Percentiles rank a stretch among this genome's conserved stretches.
Evolutionary conservation across 2,797 vertebrate species (phyloP).

Genomic region (Gymnoscopelus braueri): DNA sequence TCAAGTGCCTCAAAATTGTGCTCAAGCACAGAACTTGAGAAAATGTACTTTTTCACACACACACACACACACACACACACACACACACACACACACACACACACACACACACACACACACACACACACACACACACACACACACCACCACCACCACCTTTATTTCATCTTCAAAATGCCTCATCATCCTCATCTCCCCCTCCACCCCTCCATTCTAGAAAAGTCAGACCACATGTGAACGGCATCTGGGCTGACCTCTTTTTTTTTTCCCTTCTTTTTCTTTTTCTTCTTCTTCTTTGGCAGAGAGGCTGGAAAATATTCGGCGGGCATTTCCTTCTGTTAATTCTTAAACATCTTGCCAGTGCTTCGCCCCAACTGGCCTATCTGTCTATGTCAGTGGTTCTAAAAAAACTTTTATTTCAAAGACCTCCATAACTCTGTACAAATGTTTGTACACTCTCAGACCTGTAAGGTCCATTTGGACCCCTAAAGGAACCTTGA

Average conservation of each 20-base stretch:
- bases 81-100: constrained; percentile 18
- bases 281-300: constrained; percentile 60
- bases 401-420: no score
- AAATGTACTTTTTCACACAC: neutral
- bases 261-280: constrained; percentile 35
- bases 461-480: no score
- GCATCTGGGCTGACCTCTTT: constrained; percentile 63
- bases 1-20: no score
- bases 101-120: constrained; percentile 3
- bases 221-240: constrained; percentile 64
- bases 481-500: no score
- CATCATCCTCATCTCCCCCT: constrained; percentile 3
- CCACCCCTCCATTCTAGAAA: constrained; percentile 28
- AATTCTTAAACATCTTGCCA: constrained; percentile 38
- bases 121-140: no score
- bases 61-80: constrained; percentile 5
- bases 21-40: no score
- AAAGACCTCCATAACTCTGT: no score
- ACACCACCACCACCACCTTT: constrained; percentile 12
- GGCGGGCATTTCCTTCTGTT: constrained; percentile 68
- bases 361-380: no score
- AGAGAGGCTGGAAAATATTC: constrained; percentile 70
- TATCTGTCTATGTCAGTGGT: neutral
- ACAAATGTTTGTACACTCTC: no score
- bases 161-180: constrained; percentile 26